These are phyloP conservation scores for Nasonia longicornis DNA, from an alignment of 1,140 invertebrate genomes.

Conservation along the genomic window DNA sequence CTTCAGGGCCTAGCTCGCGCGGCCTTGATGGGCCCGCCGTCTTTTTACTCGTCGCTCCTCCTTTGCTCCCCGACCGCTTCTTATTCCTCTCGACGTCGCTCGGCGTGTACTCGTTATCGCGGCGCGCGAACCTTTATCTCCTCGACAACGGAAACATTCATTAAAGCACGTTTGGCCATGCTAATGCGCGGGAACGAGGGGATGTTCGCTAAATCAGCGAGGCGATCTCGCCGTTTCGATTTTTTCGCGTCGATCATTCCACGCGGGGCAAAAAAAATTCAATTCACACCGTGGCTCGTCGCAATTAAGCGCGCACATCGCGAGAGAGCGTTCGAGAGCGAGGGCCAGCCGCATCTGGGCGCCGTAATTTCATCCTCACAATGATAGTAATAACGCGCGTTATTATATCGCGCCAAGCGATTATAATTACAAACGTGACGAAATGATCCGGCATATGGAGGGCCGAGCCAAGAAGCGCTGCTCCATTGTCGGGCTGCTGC, in stretches of 20 bases:
- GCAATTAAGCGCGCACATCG: background rate
- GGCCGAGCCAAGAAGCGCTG: background rate
- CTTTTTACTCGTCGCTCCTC: background rate
- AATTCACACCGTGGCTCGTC: background rate
- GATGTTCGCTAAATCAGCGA: slow-evolving; percentile 37
- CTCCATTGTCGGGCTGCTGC: slow-evolving; percentile 4
- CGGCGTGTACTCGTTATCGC: slow-evolving; percentile 45
- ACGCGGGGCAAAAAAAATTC: background rate
- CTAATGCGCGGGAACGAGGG: slow-evolving; percentile 25
- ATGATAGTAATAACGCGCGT: slow-evolving; percentile 43
- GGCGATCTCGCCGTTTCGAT: background rate
- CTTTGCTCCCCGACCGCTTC: background rate
- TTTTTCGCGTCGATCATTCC: background rate
- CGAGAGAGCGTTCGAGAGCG: too few relatives aligned
- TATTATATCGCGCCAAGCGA: slow-evolving; percentile 38
- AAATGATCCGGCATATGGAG: slow-evolving; percentile 20
- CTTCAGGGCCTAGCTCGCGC: slow-evolving; percentile 4
- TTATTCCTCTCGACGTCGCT: background rate
- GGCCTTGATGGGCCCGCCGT: background rate
- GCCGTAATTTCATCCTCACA: slow-evolving; percentile 35
- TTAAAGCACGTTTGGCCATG: slow-evolving; percentile 42
- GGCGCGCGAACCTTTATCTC: slow-evolving; percentile 42
- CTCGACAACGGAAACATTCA: slow-evolving; percentile 48
- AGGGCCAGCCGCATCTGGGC: slow-evolving; percentile 5
- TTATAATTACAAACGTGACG: slow-evolving; percentile 36